Base-by-base conservation (phyloP, 2,888 invertebrate genomes). In the Athalia rosae region DNA sequence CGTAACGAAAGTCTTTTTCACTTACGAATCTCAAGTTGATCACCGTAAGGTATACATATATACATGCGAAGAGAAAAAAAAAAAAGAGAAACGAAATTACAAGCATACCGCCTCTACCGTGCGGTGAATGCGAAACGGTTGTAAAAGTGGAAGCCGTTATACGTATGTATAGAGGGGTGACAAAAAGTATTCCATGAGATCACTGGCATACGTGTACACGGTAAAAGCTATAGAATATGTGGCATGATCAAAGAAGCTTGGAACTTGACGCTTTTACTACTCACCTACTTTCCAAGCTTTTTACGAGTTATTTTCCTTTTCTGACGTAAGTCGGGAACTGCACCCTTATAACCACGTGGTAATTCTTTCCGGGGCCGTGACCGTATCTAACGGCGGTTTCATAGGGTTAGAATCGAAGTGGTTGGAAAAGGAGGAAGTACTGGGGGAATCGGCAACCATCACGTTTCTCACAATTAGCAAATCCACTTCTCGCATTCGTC, bases 261-360 rank as follows among this genome's bases (percentile, higher is more conserved):
- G 79, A 78, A 79, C 77, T 80, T 79, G 78, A 58, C 66, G 81
- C 80, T 85, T 87, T 85, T 84, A 86, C 80, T 78, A 77, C 71
- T 79, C 76, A 76, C 79, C 82, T 82, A 79, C 83, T 84, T 80
- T 79, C 76, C 76, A 76, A 81, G 85, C 78, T 83, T 87, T 87
- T 87, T 84, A 86, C 81, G 85, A 85, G 82, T 76, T 43, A 64
- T 28, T 28, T 53, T 71, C 71, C 3, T 53, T 11, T 61, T 45
- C 73, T 58, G 56, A 56, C 11, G 66, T 50, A 48, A 50, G 28
- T 13, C 48, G 11, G 15, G 11, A 66, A 9, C 50, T 13, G 50
- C 53, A 9, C 28, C 50, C 41, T 67, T 47, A 64, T 64, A 67
- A 53, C 67, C n/a, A 66, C 48, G 67, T 76, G 63, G 56, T 53